Evolutionary conservation across 2,888 invertebrate genomes (phyloP).

Genomic region (Cheilosia impressa): DNA sequence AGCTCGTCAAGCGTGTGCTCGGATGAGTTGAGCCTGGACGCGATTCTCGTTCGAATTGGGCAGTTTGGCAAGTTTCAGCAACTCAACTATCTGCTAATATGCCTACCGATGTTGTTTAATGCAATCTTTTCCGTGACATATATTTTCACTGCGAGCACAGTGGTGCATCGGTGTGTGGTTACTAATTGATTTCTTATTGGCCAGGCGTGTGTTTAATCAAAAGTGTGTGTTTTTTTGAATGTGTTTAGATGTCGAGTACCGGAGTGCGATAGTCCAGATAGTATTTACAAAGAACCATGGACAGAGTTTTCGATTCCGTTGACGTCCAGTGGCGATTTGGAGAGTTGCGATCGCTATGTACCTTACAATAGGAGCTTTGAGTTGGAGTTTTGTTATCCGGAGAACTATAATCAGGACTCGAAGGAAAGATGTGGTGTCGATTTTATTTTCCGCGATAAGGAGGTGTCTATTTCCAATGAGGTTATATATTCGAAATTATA

Average conservation of each 20-base stretch:
- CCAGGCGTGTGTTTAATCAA: background rate
- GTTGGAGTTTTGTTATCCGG: constrained; percentile 81
- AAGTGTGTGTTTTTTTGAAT: constrained; percentile 4
- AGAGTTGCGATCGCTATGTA: constrained; percentile 84
- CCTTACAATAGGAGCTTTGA: constrained; percentile 69
- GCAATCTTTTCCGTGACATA: constrained; percentile 88
- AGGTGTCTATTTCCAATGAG: constrained; percentile 87
- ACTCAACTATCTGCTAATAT: constrained; percentile 85
- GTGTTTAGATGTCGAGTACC: constrained; percentile 82
- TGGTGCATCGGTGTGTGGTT: constrained; percentile 88
- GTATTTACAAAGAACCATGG: constrained; percentile 84
- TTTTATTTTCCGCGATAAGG: constrained; percentile 85
- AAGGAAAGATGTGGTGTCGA: constrained; percentile 84
- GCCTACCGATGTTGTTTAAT: constrained; percentile 87
- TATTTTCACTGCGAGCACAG: constrained; percentile 88
- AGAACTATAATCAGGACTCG: constrained; percentile 81
- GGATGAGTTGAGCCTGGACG: constrained; percentile 79
- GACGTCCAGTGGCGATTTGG: constrained; percentile 81
- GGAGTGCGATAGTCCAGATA: constrained; percentile 81
- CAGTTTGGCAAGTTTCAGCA: constrained; percentile 89
- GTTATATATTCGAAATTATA: constrained; percentile 83
- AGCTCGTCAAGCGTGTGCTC: constrained; percentile 34
- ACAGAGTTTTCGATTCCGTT: constrained; percentile 83
- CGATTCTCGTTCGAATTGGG: constrained; percentile 84
- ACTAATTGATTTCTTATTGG: constrained; percentile 49